Percentiles rank a stretch among this genome's conserved stretches.
phyloP scores from a whole-genome alignment of 2,113 vertebrate genomes.

The Sapajus apella region DNA sequence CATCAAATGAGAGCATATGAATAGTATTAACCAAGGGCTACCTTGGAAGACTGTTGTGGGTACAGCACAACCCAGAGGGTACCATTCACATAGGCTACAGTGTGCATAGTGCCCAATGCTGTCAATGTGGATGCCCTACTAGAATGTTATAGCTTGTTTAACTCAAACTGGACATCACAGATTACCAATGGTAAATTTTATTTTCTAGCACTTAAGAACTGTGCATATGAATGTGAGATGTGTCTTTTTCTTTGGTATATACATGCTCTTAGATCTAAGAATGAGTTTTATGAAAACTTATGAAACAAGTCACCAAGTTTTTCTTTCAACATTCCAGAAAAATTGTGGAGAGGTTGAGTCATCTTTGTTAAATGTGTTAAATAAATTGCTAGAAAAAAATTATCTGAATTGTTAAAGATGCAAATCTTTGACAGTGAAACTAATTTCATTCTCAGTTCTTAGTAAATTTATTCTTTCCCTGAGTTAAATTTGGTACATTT shows the following conservation, averaged over 20 bases:
- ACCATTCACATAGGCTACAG: not conserved
- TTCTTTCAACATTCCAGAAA: not conserved
- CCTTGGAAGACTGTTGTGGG: not conserved
- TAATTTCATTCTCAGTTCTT: conserved; percentile 29
- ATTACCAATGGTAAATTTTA: not conserved
- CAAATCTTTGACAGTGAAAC: not conserved
- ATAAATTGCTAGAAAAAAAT: not conserved
- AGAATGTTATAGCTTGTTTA: not conserved
- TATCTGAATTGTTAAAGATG: not conserved
- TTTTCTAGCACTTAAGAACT: conserved; percentile 38
- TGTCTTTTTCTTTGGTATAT: not conserved
- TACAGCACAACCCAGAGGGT: not conserved
- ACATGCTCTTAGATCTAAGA: not conserved
- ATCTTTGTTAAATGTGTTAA: not conserved
- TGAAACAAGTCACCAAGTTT: not conserved
- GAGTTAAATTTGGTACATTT: not conserved
- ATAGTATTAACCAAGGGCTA: not conserved
- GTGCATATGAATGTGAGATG: not conserved
- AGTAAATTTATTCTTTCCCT: not conserved
- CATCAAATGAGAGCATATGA: not conserved
- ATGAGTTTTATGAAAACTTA: not conserved
- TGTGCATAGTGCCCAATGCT: not conserved
- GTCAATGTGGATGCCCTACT: not conserved
- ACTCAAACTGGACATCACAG: not conserved
- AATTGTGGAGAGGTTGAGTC: not conserved